Evolutionary conservation across 2,113 vertebrate species (phyloP).

Genomic region (Oreochromis spilurus): DNA sequence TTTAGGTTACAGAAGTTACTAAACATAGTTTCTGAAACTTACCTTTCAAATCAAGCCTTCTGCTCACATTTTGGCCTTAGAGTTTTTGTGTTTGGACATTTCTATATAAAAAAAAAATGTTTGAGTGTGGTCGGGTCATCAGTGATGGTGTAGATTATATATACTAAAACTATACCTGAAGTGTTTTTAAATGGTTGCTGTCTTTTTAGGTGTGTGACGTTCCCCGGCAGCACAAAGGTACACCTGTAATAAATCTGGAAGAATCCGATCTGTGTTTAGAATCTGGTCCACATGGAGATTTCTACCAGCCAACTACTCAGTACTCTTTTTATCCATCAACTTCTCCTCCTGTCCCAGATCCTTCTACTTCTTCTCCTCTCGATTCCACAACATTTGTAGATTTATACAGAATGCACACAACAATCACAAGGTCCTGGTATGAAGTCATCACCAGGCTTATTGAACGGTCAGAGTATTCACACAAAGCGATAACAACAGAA

Average conservation of each 20-base stretch:
- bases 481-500: background rate
- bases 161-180: background rate
- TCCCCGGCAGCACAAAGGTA: background rate
- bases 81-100: background rate
- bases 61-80: background rate
- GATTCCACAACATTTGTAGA: background rate
- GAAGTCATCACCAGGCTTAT: background rate
- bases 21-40: background rate
- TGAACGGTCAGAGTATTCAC: background rate
- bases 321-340: rapidly evolving
- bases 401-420: background rate
- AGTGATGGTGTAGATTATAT: background rate
- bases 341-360: rapidly evolving
- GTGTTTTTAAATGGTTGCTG: background rate
- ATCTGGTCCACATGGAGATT: rapidly evolving
- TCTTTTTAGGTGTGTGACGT: slow-evolving; percentile 49
- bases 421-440: background rate
- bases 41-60: background rate
- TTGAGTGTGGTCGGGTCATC: background rate
- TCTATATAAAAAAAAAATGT: background rate
- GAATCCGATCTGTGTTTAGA: slow-evolving; percentile 30
- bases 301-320: rapidly evolving
- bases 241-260: slow-evolving; percentile 7
- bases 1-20: background rate
- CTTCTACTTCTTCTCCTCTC: background rate